Evolutionary conservation across 2,797 vertebrate genomes (phyloP).

Genomic region (Yasuhikotakia modesta): DNA sequence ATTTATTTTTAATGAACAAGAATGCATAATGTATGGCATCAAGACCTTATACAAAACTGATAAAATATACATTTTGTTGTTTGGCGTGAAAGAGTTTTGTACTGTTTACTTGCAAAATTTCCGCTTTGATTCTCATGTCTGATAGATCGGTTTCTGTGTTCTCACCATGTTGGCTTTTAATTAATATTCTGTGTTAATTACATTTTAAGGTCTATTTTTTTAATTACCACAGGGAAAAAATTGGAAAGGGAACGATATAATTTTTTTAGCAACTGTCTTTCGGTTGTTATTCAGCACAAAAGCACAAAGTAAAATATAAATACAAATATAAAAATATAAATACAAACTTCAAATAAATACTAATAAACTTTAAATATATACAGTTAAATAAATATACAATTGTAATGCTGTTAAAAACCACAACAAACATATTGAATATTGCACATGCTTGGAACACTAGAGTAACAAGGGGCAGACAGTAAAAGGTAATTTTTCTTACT

Average conservation of each 20-base stretch:
- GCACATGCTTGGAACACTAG: not conserved
- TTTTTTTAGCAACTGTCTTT: not conserved
- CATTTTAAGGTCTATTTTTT: not conserved
- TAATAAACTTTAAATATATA: no score
- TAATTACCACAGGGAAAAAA: not conserved
- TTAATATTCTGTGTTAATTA: not conserved
- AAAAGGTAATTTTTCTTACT: conserved; percentile 13
- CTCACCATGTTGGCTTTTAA: not conserved
- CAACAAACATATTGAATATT: no score
- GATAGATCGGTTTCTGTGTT: not conserved
- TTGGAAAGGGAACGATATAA: no score
- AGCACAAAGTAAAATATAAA: no score
- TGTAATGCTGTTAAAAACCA: not conserved
- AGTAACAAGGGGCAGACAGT: not conserved
- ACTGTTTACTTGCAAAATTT: not conserved
- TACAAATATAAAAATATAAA: no score
- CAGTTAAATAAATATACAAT: no score
- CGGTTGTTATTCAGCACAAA: no score
- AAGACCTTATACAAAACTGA: not conserved
- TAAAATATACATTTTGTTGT: not conserved
- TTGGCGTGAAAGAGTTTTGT: not conserved
- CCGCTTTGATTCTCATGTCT: not conserved
- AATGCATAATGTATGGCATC: not conserved
- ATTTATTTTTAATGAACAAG: conserved; percentile 11
- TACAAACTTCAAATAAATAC: no score